phyloP scores from a whole-genome alignment of 2,888 invertebrate species.

The Hemicrepidius hirtus region DNA sequence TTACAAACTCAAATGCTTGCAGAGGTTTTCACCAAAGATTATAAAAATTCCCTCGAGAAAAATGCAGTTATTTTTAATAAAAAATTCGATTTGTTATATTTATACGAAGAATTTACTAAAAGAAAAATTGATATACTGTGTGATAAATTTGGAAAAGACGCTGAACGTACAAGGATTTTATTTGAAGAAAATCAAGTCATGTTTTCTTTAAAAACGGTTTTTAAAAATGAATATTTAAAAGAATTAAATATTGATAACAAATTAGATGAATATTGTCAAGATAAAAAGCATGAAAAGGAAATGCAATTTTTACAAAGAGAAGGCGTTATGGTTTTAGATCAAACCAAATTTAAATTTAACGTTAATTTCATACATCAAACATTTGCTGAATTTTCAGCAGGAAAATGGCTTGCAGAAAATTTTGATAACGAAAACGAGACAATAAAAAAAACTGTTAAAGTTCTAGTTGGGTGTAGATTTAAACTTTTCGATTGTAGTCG shows the following conservation, averaged over 20 bases:
- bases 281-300: conserved; percentile 7
- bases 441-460: neutral
- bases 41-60: neutral
- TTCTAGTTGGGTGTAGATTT: neutral
- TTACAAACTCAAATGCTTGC: conserved; percentile 18
- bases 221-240: neutral
- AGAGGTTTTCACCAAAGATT: conserved; percentile 22
- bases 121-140: conserved; percentile 26
- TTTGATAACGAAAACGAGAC: neutral
- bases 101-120: conserved; percentile 16
- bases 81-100: conserved; percentile 32
- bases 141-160: conserved; percentile 10
- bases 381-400: conserved; percentile 29
- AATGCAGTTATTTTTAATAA: conserved; percentile 5
- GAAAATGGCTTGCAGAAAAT: conserved; percentile 19
- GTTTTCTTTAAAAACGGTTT: conserved; percentile 10
- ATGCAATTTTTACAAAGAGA: conserved; percentile 35
- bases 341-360: conserved; percentile 24
- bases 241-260: conserved; percentile 5
- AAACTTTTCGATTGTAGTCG: neutral
- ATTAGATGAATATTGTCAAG: conserved; percentile 22
- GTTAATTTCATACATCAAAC: conserved; percentile 36
- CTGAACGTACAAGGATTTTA: neutral
- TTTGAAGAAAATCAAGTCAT: conserved; percentile 32
- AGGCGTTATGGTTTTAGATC: conserved; percentile 17